A percentile compares a stretch with the other conserved stretches of the same genome.
Evolutionary conservation across 2,797 vertebrate species (phyloP).

Genomic region (Hippopotamyrus pictus): DNA sequence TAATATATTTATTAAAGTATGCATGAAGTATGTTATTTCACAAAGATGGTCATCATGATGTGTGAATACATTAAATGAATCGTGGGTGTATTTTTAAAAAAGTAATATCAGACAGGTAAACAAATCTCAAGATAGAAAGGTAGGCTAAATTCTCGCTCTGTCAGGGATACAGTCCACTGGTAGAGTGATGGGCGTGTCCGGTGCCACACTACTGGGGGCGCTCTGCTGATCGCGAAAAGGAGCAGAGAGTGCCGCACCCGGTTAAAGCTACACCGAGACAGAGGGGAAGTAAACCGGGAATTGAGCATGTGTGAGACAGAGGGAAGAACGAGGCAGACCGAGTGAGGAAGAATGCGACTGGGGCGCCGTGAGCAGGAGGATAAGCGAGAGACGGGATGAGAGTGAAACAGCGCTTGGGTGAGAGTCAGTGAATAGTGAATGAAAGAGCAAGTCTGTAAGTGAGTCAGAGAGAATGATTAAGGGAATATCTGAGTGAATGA

Average conservation of each 20-base stretch:
- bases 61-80: not conserved
- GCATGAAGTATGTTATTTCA: not conserved
- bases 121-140: not conserved
- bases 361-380: not conserved
- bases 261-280: not conserved
- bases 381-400: not conserved
- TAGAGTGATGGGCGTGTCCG: not conserved
- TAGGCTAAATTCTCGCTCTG: not conserved
- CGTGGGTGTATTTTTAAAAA: not conserved
- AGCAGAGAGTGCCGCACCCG: not conserved
- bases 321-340: not conserved
- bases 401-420: not conserved
- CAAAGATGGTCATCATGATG: not conserved
- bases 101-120: not conserved
- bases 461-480: not conserved
- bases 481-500: not conserved
- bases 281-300: not conserved
- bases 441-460: not conserved
- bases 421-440: not conserved
- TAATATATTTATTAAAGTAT: not conserved
- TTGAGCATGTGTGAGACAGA: not conserved
- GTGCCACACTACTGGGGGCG: not conserved
- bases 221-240: not conserved
- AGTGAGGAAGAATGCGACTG: not conserved
- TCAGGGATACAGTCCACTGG: not conserved